Evolutionary conservation across 2,888 invertebrate genomes (phyloP), one percentile per base, ranked within the genome.

Genomic region (Macrophya alboannulata): DNA sequence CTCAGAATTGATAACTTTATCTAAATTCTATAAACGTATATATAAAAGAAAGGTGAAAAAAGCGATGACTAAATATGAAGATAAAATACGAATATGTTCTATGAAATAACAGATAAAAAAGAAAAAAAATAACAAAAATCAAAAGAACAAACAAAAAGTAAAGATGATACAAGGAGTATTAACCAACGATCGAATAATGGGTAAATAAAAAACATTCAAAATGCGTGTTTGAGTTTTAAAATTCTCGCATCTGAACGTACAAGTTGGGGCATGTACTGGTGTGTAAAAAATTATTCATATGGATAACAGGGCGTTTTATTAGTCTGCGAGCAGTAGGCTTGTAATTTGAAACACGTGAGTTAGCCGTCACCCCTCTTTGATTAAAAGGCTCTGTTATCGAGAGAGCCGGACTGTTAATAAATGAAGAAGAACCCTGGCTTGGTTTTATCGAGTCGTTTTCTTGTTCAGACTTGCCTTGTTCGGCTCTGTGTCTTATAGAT

Each of bases 401-500:
- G 88, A 92, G 86, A 40, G 91, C 92, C 83, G 90, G 90, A 89
- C 91, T 92, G 88, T 85, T 90, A 83, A 85, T 81, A 10, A 86
- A 86, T 65, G 87, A 88, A 82, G 85, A 87, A 81, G 88, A 88
- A 86, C 86, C 87, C 79, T 91, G 89, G 86, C 88, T 87, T 86
- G 89, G 87, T 82, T 87, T 88, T 40, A 55, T 68, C 59, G 45
- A 68, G 48, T 83, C 68, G 25, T 48, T 37, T 45, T 48, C 37
- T 40, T 71, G 55, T 88, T 89, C 88, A 87, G 90, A 90, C 90
- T 91, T 91, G 90, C 90, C 90, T 89, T 89, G 89, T 89, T 92
- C 91, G 86, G 92, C 92, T 88, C 91, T 92, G 74, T 89, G 88
- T 55, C 90, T 91, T 72, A 96, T 96, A 10, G 93, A 93, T 90